These are phyloP conservation scores for Coenonympha arcania DNA, from an alignment of 2,888 invertebrate genomes.

Conservation along the genomic window DNA sequence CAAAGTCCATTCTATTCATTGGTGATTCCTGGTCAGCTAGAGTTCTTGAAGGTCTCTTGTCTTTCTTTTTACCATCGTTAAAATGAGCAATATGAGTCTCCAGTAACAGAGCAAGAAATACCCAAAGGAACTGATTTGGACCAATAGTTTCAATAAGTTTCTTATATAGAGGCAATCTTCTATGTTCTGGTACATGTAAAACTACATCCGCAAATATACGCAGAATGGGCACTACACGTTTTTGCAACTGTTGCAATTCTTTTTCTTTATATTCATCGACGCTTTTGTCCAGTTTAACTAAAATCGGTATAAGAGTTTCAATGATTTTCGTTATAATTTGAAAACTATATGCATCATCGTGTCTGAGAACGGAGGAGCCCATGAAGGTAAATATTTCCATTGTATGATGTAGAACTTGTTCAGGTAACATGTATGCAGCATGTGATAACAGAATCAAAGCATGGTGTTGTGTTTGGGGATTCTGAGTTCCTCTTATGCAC, in stretches of 20 bases:
- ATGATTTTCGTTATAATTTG: conserved; percentile 93
- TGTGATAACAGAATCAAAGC: conserved; percentile 88
- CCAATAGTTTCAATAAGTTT: conserved; percentile 84
- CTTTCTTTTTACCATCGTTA: conserved; percentile 61
- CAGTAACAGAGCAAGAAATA: conserved; percentile 80
- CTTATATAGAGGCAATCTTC: conserved; percentile 84
- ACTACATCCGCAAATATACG: conserved; percentile 93
- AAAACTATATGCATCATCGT: conserved; percentile 96
- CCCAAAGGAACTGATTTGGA: conserved; percentile 77
- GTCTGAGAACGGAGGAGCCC: conserved; percentile 92
- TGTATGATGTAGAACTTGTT: conserved; percentile 91
- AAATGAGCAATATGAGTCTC: conserved; percentile 80
- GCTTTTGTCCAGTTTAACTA: conserved; percentile 72
- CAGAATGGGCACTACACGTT: conserved; percentile 78
- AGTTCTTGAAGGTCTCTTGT: conserved; percentile 42
- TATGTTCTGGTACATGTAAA: conserved; percentile 93
- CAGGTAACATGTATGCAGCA: conserved; percentile 84
- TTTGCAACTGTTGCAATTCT: conserved; percentile 55
- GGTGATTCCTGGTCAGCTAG: conserved; percentile 62
- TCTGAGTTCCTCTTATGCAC: conserved; percentile 90
- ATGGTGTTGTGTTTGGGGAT: conserved; percentile 96
- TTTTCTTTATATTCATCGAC: conserved; percentile 52
- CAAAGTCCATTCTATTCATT: conserved; percentile 78
- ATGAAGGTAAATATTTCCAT: conserved; percentile 99
- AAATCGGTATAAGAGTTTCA: conserved; percentile 89